Base-by-base conservation (phyloP, 2,113 vertebrate genomes). In the Rhombomys opimus region DNA sequence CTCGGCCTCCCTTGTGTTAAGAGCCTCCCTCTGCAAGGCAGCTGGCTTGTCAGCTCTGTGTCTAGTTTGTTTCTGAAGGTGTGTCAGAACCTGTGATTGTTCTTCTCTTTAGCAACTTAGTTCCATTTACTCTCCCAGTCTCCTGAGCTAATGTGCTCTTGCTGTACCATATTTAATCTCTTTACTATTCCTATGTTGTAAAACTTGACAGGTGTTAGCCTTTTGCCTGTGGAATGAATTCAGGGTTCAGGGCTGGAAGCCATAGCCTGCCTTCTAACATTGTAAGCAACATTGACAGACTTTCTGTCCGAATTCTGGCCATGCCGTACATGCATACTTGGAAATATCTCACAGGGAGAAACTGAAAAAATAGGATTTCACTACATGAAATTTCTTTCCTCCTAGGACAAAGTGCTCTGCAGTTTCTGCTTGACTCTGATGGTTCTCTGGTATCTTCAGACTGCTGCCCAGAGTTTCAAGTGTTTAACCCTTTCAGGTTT, bases 391-490 rank as follows among this genome's bases (percentile, higher is more conserved):
- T 89, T 92, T n/a, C 59, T n/a, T 96, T 81, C n/a, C 50, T 90
- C 89, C 35, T 91, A n/a, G 70, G 52, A 65, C 73, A 38, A 30
- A 95, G 57, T 90, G 27, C 20, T 86, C 5, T 90, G 77, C 25
- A 72, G n/a, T 87, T 91, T 81, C 59, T 85, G 63, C 70, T 95
- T 86, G 78, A 65, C 92, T 90, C 82, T 90, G 30, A 27, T 94
- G 85, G 22, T 15, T 90, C 25, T 90, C 27, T 46, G 23, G 11
- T 87, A 27, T 52, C 61, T 92, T 76, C 50, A 68, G 89, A 78
- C 89, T 75, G 89, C 46, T 90, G 5, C 57, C 11, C 46, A 61
- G 77, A 41, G 52, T 77, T 90, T 93, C 76, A 41, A 82, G 54
- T 93, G 84, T 52, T 82, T 91, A 81, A 90, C 52, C 85, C 0